Conservation (phyloP, 1,140 invertebrate species). For the Drosophila neocordata region DNA sequence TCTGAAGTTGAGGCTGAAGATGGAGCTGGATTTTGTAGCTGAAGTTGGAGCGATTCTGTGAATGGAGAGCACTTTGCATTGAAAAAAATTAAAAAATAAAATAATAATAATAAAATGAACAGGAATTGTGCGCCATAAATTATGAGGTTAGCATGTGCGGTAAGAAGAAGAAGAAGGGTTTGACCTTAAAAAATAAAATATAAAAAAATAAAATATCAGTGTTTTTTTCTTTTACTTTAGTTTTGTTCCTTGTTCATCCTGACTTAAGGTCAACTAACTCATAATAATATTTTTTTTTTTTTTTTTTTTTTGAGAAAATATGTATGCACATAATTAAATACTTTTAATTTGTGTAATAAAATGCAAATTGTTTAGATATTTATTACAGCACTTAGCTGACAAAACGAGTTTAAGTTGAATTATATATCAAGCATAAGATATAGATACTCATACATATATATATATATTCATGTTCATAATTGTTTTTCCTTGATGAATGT, state of each 20-base stretch:
- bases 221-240: too few relatives aligned
- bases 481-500: slow-evolving; percentile 35
- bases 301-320: neutral
- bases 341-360: slow-evolving; percentile 11
- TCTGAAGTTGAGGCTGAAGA: neutral
- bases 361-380: slow-evolving; percentile 12
- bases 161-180: too few relatives aligned
- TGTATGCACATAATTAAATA: slow-evolving; percentile 3
- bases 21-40: neutral
- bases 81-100: slow-evolving; percentile 29
- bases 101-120: slow-evolving; percentile 9
- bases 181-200: slow-evolving; percentile 3
- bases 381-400: slow-evolving; percentile 1
- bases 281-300: too few relatives aligned
- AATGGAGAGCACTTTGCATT: slow-evolving; percentile 80
- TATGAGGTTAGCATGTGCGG: slow-evolving; percentile 18
- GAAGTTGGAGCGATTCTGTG: slow-evolving; percentile 60
- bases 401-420: neutral
- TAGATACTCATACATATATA: slow-evolving; percentile 16
- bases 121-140: slow-evolving; percentile 50
- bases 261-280: slow-evolving; percentile 1
- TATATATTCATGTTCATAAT: slow-evolving; percentile 27
- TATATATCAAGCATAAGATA: neutral
- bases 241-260: neutral
- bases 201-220: too few relatives aligned